Evolutionary conservation across 2,888 invertebrate species (phyloP).

Genomic region (Sabellastarte sp.): DNA sequence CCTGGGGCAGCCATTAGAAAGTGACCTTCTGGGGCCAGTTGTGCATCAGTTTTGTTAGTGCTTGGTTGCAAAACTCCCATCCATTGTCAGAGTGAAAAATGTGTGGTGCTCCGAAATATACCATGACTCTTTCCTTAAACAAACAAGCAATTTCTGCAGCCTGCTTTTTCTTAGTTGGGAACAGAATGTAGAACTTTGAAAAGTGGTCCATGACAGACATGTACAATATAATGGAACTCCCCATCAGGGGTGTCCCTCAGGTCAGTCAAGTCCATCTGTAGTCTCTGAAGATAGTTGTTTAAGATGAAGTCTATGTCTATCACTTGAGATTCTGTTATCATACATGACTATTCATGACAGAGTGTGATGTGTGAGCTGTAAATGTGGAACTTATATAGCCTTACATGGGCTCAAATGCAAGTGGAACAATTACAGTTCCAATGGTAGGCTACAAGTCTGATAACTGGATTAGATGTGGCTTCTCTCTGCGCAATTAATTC

Average conservation of each 20-base stretch:
- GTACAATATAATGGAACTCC: constrained; percentile 17
- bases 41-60: not conserved
- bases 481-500: no score
- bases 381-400: no score
- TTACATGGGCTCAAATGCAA: no score
- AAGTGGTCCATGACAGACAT: no score
- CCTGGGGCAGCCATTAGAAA: not conserved
- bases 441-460: no score
- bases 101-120: not conserved
- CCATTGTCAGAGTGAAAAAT: not conserved
- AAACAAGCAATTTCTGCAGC: not conserved
- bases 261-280: constrained; percentile 24
- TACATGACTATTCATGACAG: no score
- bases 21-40: not conserved
- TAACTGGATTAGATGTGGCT: no score
- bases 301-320: no score
- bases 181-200: constrained; percentile 3
- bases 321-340: no score
- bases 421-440: no score
- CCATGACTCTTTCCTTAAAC: not conserved
- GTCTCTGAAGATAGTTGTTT: constrained; percentile 10
- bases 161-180: not conserved
- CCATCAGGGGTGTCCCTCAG: constrained; percentile 24
- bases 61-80: not conserved
- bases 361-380: no score